Evolutionary conservation across 2,113 vertebrate genomes (phyloP).

Genomic region (Gobiocypris rarus): DNA sequence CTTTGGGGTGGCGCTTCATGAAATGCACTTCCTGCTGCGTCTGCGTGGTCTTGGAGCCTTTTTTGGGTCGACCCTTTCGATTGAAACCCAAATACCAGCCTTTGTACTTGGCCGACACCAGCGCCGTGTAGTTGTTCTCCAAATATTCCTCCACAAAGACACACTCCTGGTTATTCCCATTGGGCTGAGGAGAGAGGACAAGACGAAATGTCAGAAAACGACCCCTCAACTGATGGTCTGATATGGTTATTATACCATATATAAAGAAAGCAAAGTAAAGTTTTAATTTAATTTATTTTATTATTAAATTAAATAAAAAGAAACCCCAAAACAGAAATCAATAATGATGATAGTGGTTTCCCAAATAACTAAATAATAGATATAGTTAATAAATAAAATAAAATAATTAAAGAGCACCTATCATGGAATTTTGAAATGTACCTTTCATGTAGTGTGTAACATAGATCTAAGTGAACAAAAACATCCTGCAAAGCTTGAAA

Average conservation of each 20-base stretch:
- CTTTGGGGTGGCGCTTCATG: constrained; percentile 80
- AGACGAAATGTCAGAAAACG: constrained; percentile 39
- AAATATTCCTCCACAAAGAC: constrained; percentile 84
- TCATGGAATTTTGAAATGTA: too few species aligned
- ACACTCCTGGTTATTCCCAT: constrained; percentile 80
- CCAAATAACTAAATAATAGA: too few species aligned
- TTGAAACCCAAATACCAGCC: constrained; percentile 85
- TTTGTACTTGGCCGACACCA: constrained; percentile 82
- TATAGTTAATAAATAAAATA: too few species aligned
- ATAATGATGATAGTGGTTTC: too few species aligned
- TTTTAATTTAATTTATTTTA: too few species aligned
- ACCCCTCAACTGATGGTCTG: neutral
- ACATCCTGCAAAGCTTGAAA: too few species aligned
- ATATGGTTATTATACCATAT: neutral
- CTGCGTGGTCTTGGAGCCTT: constrained; percentile 79
- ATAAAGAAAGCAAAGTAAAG: too few species aligned
- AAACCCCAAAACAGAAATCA: too few species aligned
- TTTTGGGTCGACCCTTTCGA: constrained; percentile 78
- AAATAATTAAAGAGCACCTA: too few species aligned
- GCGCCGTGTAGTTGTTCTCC: constrained; percentile 84
- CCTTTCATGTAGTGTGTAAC: too few species aligned
- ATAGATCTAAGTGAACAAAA: too few species aligned
- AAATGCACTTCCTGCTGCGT: constrained; percentile 83
- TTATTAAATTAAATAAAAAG: too few species aligned
- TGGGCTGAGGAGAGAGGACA: constrained; percentile 64